Evolutionary conservation across 30 jellyfish, hydroid and myxozoan genomes (phyloP).

Genomic region (Cassiopea xamachana): DNA sequence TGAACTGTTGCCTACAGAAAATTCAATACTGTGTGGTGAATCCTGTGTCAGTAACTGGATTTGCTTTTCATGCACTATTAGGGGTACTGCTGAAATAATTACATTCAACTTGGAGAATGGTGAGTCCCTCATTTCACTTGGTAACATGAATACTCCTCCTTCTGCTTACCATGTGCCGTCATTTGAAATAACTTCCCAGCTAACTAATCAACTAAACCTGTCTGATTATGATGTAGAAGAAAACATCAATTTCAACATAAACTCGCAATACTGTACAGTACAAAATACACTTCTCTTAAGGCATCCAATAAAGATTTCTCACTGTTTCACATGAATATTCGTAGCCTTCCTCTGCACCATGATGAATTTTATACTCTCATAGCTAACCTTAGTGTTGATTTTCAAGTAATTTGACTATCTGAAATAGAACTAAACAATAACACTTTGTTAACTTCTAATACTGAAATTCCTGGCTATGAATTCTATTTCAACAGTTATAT

Average conservation of each 20-base stretch:
- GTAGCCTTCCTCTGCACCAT: background rate
- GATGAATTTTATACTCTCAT: conserved; percentile 7
- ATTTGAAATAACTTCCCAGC: background rate
- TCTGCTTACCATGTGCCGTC: background rate
- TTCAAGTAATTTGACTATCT: conserved; percentile 2
- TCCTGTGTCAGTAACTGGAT: background rate
- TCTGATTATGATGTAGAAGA: background rate
- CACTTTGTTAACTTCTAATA: background rate
- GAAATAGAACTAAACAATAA: background rate
- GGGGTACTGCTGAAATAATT: background rate
- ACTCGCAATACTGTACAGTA: background rate
- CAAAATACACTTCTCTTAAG: background rate
- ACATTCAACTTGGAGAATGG: background rate
- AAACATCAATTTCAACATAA: background rate
- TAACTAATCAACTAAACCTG: background rate
- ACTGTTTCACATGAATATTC: background rate
- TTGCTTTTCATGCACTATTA: background rate
- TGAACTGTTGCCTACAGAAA: background rate
- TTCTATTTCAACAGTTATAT: background rate
- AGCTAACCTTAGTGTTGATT: background rate
- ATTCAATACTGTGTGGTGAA: background rate
- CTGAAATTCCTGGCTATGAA: background rate
- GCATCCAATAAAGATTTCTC: background rate
- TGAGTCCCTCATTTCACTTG: background rate
- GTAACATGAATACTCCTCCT: background rate